Evolutionary conservation across 2,888 invertebrate genomes (phyloP), one percentile per base, ranked within the genome.

Genomic region (Temnothorax ravouxi): DNA sequence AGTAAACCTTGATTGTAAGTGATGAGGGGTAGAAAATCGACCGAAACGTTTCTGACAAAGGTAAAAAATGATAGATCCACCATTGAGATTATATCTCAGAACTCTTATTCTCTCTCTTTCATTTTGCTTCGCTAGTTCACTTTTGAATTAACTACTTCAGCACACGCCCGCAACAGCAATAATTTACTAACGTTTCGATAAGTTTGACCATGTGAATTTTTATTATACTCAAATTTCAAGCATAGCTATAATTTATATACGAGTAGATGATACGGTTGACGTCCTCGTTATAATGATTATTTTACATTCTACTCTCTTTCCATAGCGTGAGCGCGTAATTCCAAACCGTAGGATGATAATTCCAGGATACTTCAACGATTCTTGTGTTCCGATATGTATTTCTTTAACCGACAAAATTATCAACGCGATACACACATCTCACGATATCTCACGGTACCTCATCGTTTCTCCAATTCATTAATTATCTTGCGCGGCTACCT

Each of bases 1-100:
- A 91, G 91, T 91, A 91, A 92, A 91, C 88, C 91, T 92, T 93
- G 93, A 93, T 93, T 93, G 91, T 93, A 92, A 91, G 92, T 92
- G 92, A 93, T 93, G 93, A 93, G 91, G 71, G 56, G 66, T 83
- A 83, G 59, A 71, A 76, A 82, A 66, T 66, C 69, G 66, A 29
- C 71, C 52, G 66, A 56, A 56, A 77, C 64, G 21, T 66, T 54
- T 52, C 44, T 77, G 44, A 29, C 56, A n/a, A 44, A 21, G 56
- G 59, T 56, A 81, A 84, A 84, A 83, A 81, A 64, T 74, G 34
- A 81, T 77, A 81, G 84, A 61, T 56, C 18, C 34, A 29, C 13
- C 52, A 25, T 64, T n/a, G 54, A 59, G 69, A 59, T 59, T 77
- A 44, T n/a, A 54, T 62, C 29, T 41, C n/a, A 29, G 9, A 54